phyloP scores from a whole-genome alignment of 1,140 invertebrate genomes.

The Coptotermes formosanus region DNA sequence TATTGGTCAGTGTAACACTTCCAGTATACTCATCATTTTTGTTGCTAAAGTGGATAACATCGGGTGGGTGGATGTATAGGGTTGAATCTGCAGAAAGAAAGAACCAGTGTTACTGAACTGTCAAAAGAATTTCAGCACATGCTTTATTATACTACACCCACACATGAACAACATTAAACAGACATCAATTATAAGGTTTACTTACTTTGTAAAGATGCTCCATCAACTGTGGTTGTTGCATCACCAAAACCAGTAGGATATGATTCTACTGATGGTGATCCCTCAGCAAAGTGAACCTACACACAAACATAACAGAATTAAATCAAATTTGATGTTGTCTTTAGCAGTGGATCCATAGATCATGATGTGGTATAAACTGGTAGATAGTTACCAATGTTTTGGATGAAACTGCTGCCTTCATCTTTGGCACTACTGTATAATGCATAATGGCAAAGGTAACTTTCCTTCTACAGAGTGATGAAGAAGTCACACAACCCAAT shows the following conservation, averaged over 20 bases:
- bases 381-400: too few relatives aligned
- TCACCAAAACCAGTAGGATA: slow-evolving; percentile 43
- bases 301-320: slow-evolving; percentile 23
- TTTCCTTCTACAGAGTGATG: too few relatives aligned
- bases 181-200: neutral
- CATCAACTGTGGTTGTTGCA: neutral
- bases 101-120: neutral
- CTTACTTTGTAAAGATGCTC: neutral
- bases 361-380: too few relatives aligned
- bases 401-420: too few relatives aligned
- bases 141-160: neutral
- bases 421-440: too few relatives aligned
- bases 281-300: slow-evolving; percentile 60
- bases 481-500: too few relatives aligned
- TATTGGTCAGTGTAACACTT: slow-evolving; percentile 66
- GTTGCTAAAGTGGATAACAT: slow-evolving; percentile 61
- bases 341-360: too few relatives aligned
- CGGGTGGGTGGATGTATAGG: slow-evolving; percentile 56
- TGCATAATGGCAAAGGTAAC: too few relatives aligned
- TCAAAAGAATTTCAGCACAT: neutral
- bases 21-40: slow-evolving; percentile 63
- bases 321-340: too few relatives aligned
- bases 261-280: slow-evolving; percentile 53
- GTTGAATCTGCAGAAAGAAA: slow-evolving; percentile 32
- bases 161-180: neutral